These are phyloP conservation scores for Alligator sinensis DNA, from an alignment of 2,113 vertebrate genomes.

Conservation along the genomic window DNA sequence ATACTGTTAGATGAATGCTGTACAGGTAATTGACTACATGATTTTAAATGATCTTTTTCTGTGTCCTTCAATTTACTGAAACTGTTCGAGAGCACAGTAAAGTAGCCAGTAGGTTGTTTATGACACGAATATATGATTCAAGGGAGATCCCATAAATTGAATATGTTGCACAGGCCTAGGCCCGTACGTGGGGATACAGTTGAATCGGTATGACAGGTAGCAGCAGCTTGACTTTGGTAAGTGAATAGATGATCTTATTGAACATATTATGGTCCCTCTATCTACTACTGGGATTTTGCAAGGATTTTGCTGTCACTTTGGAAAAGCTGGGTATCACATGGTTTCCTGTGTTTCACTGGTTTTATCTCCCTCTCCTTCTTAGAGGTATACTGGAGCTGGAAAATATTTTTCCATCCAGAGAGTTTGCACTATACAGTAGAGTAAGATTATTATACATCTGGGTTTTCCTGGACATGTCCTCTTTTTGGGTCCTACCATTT, in stretches of 20 bases:
- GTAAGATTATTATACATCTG: too few species aligned
- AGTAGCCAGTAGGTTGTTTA: not conserved
- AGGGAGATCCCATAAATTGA: not conserved
- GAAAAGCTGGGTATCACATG: not conserved
- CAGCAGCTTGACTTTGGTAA: not conserved
- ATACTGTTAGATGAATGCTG: not conserved
- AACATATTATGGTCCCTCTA: fast-evolving
- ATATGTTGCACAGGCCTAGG: not conserved
- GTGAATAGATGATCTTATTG: not conserved
- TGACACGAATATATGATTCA: not conserved
- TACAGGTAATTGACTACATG: not conserved
- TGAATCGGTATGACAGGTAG: not conserved
- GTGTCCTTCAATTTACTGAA: not conserved
- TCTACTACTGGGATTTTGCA: not conserved
- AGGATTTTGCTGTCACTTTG: not conserved
- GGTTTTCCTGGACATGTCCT: too few species aligned
- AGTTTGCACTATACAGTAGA: not conserved
- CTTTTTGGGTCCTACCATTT: too few species aligned
- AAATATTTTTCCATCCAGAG: not conserved
- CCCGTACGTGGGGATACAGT: not conserved
- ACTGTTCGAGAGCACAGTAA: not conserved
- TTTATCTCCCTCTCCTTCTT: not conserved
- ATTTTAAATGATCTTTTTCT: fast-evolving
- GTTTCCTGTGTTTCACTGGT: not conserved
- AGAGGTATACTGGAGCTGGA: not conserved